Base-by-base conservation (phyloP, 2,113 vertebrate genomes). In the Campylorhamphus procurvoides region DNA sequence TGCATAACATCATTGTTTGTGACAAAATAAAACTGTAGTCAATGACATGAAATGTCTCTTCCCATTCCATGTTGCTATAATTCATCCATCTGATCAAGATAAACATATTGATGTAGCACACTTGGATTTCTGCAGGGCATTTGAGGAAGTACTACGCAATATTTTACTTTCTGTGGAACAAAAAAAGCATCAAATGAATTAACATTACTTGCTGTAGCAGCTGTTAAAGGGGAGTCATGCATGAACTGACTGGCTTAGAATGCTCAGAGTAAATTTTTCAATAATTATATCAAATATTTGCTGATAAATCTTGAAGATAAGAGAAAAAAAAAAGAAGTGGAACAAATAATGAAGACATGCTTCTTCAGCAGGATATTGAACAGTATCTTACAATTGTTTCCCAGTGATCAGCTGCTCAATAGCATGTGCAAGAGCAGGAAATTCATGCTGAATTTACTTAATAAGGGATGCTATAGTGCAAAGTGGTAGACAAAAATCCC, bases 21-120 rank as follows among this genome's bases (percentile, higher is more conserved):
- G 58, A 83, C 46, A 91, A 80, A 82, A 72, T n/a, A 59, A 62
- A 91, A 68, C 27, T 85, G 7, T 52, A 56, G 73, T 72, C 49
- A 89, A 14, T 93, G 66, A 37, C 71, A 87, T n/a, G 9, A 40
- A 87, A 73, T 71, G 71, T 33, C 71, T 90, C 12, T 82, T 93
- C 19, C 40, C 23, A 33, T 88, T 87, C n/a, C 60, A 4, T 66
- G 28, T 23, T 73, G 24, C 22, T 83, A 7, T 49, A 91, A 69
- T 73, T 90, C 50, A 87, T 79, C 53, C 28, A 40, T 90, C 39
- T 94, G 80, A 87, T 78, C 83, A 73, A 75, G 52, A 84, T 22
- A 75, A 94, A 74, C 40, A 28, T 64, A 77, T 37, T 81, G 83
- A 75, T 72, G 20, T 16, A 78, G 35, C 14, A 63, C 39, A 52